These are phyloP conservation scores for Cryptomyrus ogoouensis DNA, from an alignment of 2,113 vertebrate species.

Conservation along the genomic window DNA sequence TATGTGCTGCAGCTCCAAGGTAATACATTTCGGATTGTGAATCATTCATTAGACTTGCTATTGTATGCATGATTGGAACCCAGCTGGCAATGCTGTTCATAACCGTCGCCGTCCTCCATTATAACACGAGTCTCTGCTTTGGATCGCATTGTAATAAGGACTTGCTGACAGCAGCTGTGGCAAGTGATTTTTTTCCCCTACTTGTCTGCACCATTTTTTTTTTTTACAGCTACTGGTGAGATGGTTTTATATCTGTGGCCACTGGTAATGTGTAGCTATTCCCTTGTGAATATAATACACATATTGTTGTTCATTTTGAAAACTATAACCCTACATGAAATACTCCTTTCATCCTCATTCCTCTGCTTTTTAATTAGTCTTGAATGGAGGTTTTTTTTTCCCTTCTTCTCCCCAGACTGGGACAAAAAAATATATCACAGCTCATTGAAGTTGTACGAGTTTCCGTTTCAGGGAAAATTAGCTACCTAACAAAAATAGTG, in stretches of 20 bases:
- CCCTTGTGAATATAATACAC: not conserved
- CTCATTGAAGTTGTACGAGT: not conserved
- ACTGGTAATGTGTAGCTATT: not conserved
- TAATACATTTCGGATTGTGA: not conserved
- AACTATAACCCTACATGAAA: not conserved
- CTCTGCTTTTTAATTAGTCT: not conserved
- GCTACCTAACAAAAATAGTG: not conserved
- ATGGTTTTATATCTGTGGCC: not conserved
- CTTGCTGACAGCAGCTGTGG: not conserved
- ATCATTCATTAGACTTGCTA: conserved; percentile 3
- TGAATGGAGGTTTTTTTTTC: not conserved
- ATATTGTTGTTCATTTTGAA: not conserved
- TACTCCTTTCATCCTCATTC: not conserved
- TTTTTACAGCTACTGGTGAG: not conserved
- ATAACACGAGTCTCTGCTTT: not conserved
- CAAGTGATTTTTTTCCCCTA: not conserved
- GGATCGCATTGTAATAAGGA: conserved; percentile 7
- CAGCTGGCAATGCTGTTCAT: not conserved
- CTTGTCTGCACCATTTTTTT: not conserved
- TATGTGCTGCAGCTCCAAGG: not conserved
- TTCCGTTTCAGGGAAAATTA: not conserved
- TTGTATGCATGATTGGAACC: conserved; percentile 13
- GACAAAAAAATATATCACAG: not conserved
- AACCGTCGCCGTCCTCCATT: not conserved
- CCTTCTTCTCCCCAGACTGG: not conserved